Evolutionary conservation across 2,888 invertebrate species (phyloP).

Genomic region (Drosophila neoperkinsi): DNA sequence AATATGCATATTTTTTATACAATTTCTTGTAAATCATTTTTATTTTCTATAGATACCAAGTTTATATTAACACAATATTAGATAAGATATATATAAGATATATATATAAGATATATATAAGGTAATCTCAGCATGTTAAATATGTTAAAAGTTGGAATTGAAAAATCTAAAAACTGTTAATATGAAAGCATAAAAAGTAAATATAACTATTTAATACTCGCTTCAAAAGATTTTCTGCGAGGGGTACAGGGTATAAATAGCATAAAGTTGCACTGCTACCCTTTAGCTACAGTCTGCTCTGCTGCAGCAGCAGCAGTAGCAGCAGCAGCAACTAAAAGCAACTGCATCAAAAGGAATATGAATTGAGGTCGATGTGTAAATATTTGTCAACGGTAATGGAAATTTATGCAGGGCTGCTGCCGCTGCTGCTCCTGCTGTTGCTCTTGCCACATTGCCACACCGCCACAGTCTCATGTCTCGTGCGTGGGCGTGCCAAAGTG

Average conservation of each 20-base stretch:
- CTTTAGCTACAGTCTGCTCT: background rate
- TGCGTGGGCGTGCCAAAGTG: slow-evolving; percentile 38
- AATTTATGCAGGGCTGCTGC: slow-evolving; percentile 78
- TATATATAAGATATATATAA: too few relatives aligned
- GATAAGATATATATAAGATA: too few relatives aligned
- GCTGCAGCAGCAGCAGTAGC: slow-evolving; percentile 37
- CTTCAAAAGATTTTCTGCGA: too few relatives aligned
- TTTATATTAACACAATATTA: background rate
- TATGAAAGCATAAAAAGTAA: background rate
- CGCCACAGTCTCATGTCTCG: slow-evolving; percentile 26
- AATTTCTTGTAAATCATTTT: background rate
- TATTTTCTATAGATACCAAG: background rate
- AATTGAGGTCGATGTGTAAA: slow-evolving; percentile 83
- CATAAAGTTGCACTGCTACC: slow-evolving; percentile 12
- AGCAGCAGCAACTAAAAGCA: slow-evolving; percentile 65
- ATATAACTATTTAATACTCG: background rate
- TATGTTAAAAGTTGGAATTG: background rate
- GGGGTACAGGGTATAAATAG: slow-evolving; percentile 27
- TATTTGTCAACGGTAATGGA: slow-evolving; percentile 83
- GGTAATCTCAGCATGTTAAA: background rate
- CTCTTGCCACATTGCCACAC: slow-evolving; percentile 13
- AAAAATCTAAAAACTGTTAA: background rate
- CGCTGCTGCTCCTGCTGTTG: slow-evolving; percentile 22
- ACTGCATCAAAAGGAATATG: slow-evolving; percentile 80
- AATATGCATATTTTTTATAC: background rate